Evolutionary conservation across 1,140 invertebrate species (phyloP), one percentile per base, ranked within the genome.

Genomic region (Bilobella aurantiaca): DNA sequence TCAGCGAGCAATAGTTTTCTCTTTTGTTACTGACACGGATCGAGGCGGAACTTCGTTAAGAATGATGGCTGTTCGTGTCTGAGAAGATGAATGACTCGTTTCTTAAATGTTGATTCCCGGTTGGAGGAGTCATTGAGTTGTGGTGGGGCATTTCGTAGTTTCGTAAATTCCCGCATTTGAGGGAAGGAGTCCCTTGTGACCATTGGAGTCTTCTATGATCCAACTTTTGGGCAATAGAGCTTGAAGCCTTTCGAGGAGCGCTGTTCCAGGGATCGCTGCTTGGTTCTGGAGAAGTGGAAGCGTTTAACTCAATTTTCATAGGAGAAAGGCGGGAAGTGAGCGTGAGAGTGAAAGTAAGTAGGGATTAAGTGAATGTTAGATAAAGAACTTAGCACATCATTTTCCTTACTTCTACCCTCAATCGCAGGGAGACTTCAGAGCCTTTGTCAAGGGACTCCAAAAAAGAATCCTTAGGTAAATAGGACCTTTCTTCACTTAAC

Each of bases 231-330:
- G 30, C 31, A 16, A 3, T 1, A 30, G 28, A 23, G 27, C 57
- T 64, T 58, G 29, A 37, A 59, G 65, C 47, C 58, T 58, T 62
- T 61, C n/a, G n/a, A n/a, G n/a, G n/a, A n/a, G n/a, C n/a, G n/a
- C n/a, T n/a, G n/a, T n/a, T n/a, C 32, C 49, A 3, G 18, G 25
- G 42, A 34, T 32, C 32, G 29, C 18, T 28, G 18, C 32, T 27
- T 23, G 34, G 25, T 28, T 37, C 59, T 2, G 27, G 27, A 27
- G 28, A 32, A 47, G 65, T 57, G 61, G 32, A 66, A 69, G 28
- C 69, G 65, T 70, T 70, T 70, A 70, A 70, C 69, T 70, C 69
- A 67, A 70, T 70, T 70, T 70, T 64, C 68, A 69, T 69, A 69
- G 47, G 47, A 23, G 32, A 49, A 18, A 29, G 60, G 28, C 46